Percentiles rank a stretch among this genome's conserved stretches.
phyloP scores from a whole-genome alignment of 1,140 invertebrate species.

The Elysia chlorotica region DNA sequence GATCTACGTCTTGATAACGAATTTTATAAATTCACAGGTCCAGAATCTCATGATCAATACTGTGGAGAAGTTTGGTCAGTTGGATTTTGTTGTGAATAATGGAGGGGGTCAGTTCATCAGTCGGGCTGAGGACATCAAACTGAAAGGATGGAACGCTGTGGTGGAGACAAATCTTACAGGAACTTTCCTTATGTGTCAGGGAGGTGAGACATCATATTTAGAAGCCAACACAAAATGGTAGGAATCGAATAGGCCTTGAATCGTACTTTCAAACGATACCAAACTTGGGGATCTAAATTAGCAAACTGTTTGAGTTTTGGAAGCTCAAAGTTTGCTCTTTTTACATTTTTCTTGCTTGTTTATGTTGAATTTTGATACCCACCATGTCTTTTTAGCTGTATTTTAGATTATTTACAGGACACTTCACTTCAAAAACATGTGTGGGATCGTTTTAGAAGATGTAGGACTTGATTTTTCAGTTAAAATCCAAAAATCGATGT shows the following conservation, averaged over 20 bases:
- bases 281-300: not conserved
- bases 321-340: not conserved
- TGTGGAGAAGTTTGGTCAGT: conserved; percentile 56
- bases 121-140: conserved; percentile 52
- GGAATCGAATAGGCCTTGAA: not conserved
- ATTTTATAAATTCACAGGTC: conserved; percentile 38
- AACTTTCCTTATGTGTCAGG: conserved; percentile 64
- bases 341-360: not conserved
- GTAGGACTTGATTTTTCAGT: too few species aligned
- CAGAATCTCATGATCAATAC: conserved; percentile 54
- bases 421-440: too few species aligned
- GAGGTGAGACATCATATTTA: conserved; percentile 54
- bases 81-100: conserved; percentile 66
- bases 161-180: conserved; percentile 67
- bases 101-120: conserved; percentile 66
- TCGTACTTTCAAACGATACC: not conserved
- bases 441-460: too few species aligned
- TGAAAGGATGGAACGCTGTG: conserved; percentile 68
- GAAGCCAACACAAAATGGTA: not conserved
- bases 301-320: not conserved
- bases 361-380: not conserved
- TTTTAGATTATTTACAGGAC: too few species aligned
- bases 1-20: not conserved
- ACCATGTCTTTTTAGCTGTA: not conserved
- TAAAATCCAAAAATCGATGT: too few species aligned